phyloP scores from a whole-genome alignment of 2,113 vertebrate genomes.

The Saccopteryx leptura region DNA sequence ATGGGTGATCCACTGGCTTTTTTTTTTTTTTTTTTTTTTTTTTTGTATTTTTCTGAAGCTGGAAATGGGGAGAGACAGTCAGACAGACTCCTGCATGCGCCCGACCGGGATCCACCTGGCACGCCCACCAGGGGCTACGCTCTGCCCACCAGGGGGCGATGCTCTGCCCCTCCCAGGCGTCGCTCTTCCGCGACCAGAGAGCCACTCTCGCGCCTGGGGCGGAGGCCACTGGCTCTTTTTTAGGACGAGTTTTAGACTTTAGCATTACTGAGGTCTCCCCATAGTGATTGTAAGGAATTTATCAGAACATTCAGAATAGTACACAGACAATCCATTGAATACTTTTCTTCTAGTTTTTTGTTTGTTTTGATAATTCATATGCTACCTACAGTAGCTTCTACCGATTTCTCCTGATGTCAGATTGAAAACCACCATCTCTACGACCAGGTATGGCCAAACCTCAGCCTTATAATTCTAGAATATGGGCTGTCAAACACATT shows the following conservation, averaged over 20 bases:
- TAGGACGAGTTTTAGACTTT: background rate
- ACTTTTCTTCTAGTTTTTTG: background rate
- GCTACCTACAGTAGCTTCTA: background rate
- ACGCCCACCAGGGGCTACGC: too few relatives aligned
- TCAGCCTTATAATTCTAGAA: background rate
- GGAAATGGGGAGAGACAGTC: too few relatives aligned
- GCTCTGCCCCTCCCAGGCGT: too few relatives aligned
- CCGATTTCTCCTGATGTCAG: background rate
- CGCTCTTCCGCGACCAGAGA: too few relatives aligned
- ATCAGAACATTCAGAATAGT: background rate
- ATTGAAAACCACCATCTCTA: background rate
- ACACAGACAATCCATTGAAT: background rate
- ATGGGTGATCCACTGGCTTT: background rate
- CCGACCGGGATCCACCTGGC: too few relatives aligned
- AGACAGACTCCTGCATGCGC: too few relatives aligned
- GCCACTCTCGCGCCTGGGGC: too few relatives aligned
- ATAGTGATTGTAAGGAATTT: background rate
- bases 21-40: too few relatives aligned
- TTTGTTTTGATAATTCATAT: background rate
- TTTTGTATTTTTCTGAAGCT: too few relatives aligned
- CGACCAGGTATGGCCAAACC: background rate
- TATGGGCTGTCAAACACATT: background rate
- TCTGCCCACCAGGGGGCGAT: too few relatives aligned
- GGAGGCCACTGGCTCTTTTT: background rate
- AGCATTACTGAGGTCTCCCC: background rate